Percentiles rank a stretch among this genome's conserved stretches.
Conservation (phyloP, 2,113 vertebrate species). For the Enhydra lutris region DNA sequence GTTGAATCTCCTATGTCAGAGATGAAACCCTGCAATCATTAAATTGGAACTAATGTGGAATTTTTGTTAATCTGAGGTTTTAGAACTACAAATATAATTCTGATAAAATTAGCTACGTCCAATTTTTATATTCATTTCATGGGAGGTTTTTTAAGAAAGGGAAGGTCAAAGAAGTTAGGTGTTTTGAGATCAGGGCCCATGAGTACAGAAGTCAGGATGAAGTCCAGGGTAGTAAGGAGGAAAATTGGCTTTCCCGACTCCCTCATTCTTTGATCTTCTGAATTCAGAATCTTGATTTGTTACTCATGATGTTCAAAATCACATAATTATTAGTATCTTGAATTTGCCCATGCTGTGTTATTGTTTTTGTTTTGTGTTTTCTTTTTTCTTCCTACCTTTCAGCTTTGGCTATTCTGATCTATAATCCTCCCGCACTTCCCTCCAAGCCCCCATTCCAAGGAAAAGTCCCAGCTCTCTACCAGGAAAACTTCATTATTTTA, state of each 20-base stretch:
- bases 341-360: background rate
- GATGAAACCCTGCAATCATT: background rate
- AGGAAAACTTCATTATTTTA: background rate
- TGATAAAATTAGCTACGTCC: background rate
- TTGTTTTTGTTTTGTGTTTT: too few species aligned
- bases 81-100: background rate
- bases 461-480: background rate
- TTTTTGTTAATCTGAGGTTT: background rate
- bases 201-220: background rate
- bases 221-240: background rate
- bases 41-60: background rate
- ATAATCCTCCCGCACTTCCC: too few species aligned
- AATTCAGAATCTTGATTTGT: background rate
- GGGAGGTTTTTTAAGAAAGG: background rate
- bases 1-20: background rate
- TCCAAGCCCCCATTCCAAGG: accelerated
- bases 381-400: background rate
- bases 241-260: background rate
- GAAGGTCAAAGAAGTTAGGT: background rate
- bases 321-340: background rate
- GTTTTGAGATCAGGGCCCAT: background rate
- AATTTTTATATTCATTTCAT: background rate
- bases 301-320: background rate
- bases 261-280: background rate
- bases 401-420: background rate